phyloP scores from a whole-genome alignment of 2,888 invertebrate species.

The Drosophila greeni region DNA sequence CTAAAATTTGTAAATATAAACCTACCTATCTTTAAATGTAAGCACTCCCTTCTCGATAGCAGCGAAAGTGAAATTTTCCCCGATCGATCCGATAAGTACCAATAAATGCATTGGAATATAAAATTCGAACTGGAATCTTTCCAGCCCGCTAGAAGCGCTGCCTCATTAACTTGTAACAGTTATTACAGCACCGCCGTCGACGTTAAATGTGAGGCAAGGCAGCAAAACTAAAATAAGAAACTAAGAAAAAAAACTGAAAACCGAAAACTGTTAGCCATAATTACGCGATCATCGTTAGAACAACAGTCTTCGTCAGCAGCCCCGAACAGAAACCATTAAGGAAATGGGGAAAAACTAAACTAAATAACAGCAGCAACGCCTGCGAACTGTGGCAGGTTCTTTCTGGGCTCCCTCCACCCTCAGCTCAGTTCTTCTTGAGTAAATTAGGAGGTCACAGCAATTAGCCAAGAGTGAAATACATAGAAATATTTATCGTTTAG shows the following conservation, averaged over 20 bases:
- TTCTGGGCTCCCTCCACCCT: neutral
- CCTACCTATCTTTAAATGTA: too few species aligned
- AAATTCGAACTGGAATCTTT: neutral
- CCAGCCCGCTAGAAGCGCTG: constrained; percentile 22
- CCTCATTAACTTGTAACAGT: constrained; percentile 70
- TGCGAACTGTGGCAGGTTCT: constrained; percentile 37
- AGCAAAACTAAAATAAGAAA: neutral
- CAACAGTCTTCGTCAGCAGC: constrained; percentile 56
- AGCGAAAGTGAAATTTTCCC: constrained; percentile 14
- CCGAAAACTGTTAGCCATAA: constrained; percentile 61
- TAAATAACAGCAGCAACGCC: constrained; percentile 16
- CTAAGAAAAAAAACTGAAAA: constrained; percentile 16
- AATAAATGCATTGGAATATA: neutral
- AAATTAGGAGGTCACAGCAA: constrained; percentile 78
- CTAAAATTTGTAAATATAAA: too few species aligned
- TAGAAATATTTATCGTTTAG: constrained; percentile 68
- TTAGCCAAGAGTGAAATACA: constrained; percentile 76
- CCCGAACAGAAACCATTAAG: constrained; percentile 24
- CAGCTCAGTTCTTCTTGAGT: constrained; percentile 72
- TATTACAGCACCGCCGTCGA: constrained; percentile 58
- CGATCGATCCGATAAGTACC: neutral
- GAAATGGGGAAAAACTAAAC: constrained; percentile 14
- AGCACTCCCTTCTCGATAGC: neutral
- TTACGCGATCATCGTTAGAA: constrained; percentile 68
- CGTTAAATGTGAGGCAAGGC: constrained; percentile 20